Percentiles rank a stretch among this genome's conserved stretches.
These are phyloP conservation scores for Mormyrus hasselquistii DNA, from an alignment of 2,797 vertebrate genomes.

Conservation along the genomic window DNA sequence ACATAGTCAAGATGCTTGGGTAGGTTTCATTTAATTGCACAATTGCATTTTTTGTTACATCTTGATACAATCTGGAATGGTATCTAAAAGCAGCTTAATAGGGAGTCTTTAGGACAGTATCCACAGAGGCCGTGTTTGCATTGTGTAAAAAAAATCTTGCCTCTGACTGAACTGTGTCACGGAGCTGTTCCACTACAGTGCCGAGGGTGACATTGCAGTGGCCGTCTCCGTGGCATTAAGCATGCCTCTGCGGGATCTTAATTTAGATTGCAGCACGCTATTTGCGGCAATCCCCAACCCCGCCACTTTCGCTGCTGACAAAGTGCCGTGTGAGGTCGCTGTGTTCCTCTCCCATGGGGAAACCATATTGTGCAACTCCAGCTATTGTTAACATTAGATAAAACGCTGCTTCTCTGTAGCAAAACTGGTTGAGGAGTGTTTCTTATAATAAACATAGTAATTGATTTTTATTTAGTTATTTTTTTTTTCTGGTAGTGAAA, in stretches of 20 bases:
- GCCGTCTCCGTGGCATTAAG: background rate
- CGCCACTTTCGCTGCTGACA: conserved; percentile 2
- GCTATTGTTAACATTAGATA: conserved; percentile 48
- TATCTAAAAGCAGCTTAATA: background rate
- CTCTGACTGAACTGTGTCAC: background rate
- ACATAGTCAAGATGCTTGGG: background rate
- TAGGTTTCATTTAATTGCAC: background rate
- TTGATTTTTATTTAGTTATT: background rate
- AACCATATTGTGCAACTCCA: conserved; percentile 17
- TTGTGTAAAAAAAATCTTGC: background rate
- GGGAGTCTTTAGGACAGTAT: background rate
- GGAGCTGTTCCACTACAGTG: background rate
- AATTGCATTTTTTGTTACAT: background rate
- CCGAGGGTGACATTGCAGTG: conserved; percentile 9
- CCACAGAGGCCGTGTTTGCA: background rate
- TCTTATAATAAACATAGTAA: background rate
- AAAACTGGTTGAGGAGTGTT: background rate
- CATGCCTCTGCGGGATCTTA: conserved; percentile 34
- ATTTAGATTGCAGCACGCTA: conserved; percentile 28
- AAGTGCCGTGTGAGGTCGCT: background rate
- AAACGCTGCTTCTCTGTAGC: conserved; percentile 22
- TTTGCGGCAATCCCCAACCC: conserved; percentile 16
- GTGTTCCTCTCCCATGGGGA: conserved; percentile 14
- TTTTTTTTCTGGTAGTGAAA: background rate
- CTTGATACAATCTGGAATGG: background rate